Evolutionary conservation across 1,140 invertebrate species (phyloP).

Genomic region (Portunus trituberculatus): DNA sequence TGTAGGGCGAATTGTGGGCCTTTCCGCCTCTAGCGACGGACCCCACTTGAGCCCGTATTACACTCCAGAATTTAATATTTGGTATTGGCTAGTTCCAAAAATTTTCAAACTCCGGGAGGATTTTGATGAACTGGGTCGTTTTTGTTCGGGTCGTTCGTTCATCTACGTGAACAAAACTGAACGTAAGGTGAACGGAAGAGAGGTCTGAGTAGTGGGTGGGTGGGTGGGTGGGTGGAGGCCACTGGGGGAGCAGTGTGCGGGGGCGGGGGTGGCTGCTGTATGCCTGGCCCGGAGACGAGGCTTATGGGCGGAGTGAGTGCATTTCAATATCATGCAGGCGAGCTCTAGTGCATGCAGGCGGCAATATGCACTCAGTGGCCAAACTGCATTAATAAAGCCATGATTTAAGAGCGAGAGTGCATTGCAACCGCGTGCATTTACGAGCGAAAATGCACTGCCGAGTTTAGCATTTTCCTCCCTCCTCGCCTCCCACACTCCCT

Average conservation of each 20-base stretch:
- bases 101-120: background rate
- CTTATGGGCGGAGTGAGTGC: background rate
- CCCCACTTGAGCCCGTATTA: constrained; percentile 66
- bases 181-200: constrained; percentile 4
- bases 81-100: constrained; percentile 57
- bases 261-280: background rate
- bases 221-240: background rate
- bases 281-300: background rate
- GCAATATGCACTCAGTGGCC: constrained; percentile 55
- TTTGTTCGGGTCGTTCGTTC: constrained; percentile 31
- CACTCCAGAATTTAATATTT: constrained; percentile 68
- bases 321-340: background rate
- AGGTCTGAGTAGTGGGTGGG: background rate
- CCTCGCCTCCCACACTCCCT: background rate
- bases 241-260: background rate
- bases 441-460: constrained; percentile 41
- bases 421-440: constrained; percentile 42
- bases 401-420: constrained; percentile 54
- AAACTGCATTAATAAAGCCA: constrained; percentile 53
- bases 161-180: constrained; percentile 42
- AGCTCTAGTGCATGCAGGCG: constrained; percentile 34
- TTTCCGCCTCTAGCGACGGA: constrained; percentile 64
- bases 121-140: constrained; percentile 50
- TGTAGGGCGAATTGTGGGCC: constrained; percentile 50
- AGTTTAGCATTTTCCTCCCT: background rate